phyloP scores from a whole-genome alignment of 2,113 vertebrate species.

The Jaculus jaculus region DNA sequence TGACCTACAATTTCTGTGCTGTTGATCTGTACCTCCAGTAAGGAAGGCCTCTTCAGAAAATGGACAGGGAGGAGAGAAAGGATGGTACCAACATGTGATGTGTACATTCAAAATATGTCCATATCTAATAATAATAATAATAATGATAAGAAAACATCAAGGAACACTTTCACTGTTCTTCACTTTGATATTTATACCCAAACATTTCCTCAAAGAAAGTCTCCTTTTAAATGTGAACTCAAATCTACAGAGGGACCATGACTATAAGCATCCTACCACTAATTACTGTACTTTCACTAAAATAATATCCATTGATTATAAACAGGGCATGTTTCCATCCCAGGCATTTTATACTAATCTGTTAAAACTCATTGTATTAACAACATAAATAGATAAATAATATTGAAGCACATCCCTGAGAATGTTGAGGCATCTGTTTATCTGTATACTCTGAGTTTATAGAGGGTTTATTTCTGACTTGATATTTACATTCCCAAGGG shows the following conservation, averaged over 20 bases:
- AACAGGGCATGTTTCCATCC: not conserved
- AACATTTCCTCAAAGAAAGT: not conserved
- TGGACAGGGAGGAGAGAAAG: no score
- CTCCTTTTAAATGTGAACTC: not conserved
- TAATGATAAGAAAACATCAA: not conserved
- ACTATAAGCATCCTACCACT: not conserved
- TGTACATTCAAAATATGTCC: no score
- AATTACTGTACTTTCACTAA: not conserved
- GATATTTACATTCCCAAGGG: not conserved
- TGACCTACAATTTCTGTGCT: no score
- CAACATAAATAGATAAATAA: slow-evolving; percentile 23
- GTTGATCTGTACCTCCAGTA: no score
- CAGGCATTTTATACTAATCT: not conserved
- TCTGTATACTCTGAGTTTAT: not conserved
- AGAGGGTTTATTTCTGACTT: slow-evolving; percentile 32
- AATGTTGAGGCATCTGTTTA: not conserved
- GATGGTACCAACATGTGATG: no score
- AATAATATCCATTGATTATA: not conserved
- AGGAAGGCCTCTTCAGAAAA: no score
- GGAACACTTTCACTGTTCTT: not conserved
- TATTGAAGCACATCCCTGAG: not conserved
- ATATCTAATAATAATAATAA: no score
- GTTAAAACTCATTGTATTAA: not conserved
- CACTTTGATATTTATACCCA: not conserved
- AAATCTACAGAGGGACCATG: not conserved